Conservation (phyloP, 2,888 invertebrate species). For the Mythimna pallens region DNA sequence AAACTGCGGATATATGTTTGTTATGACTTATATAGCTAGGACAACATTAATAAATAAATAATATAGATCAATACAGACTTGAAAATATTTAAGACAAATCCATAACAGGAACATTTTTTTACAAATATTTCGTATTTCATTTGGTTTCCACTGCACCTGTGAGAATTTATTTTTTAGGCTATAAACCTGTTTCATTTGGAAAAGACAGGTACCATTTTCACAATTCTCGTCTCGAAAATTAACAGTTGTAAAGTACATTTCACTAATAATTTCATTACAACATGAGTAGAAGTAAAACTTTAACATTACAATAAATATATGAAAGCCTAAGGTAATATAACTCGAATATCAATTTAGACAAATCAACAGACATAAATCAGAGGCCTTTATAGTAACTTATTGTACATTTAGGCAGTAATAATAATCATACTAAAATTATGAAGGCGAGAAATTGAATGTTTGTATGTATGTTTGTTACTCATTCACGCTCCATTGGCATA, state of each 20-base stretch:
- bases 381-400: slow-evolving; percentile 11
- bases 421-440: too few relatives aligned
- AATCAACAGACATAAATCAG: slow-evolving; percentile 24
- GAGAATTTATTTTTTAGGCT: neutral
- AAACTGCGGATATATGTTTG: slow-evolving; percentile 65
- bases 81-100: slow-evolving; percentile 81
- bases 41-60: slow-evolving; percentile 52
- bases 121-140: slow-evolving; percentile 62
- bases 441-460: too few relatives aligned
- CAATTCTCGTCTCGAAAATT: neutral
- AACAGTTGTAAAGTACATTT: slow-evolving; percentile 6
- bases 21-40: slow-evolving; percentile 54
- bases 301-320: slow-evolving; percentile 26
- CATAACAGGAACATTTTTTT: slow-evolving; percentile 82
- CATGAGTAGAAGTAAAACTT: slow-evolving; percentile 23
- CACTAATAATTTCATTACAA: slow-evolving; percentile 17
- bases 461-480: too few relatives aligned
- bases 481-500: too few relatives aligned
- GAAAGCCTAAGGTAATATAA: slow-evolving; percentile 13
- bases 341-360: slow-evolving; percentile 27
- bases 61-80: slow-evolving; percentile 68
- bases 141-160: slow-evolving; percentile 62
- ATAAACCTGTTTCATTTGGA: neutral
- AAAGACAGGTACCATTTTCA: neutral
- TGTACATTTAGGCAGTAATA: slow-evolving; percentile 20